These are phyloP conservation scores for Clavelina lepadiformis DNA, from an alignment of 23 tunicate species.

Conservation along the genomic window DNA sequence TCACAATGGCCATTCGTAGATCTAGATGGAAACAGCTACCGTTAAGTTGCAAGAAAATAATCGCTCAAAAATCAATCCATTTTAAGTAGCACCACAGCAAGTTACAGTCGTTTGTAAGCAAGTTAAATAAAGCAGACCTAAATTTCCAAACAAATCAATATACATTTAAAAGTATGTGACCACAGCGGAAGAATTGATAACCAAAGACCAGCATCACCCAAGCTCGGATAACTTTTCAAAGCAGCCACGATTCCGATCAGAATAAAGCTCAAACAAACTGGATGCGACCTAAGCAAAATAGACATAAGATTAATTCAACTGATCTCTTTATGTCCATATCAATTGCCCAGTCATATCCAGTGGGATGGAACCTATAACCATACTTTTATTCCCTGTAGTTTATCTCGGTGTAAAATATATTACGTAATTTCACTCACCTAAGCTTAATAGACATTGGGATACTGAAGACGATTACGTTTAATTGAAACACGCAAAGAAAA, in stretches of 20 bases:
- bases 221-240: conserved; percentile 72
- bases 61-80: too few relatives aligned
- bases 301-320: too few relatives aligned
- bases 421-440: conserved; percentile 14
- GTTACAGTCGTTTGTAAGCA: too few relatives aligned
- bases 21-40: conserved; percentile 40
- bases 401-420: too few relatives aligned
- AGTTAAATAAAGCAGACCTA: not conserved
- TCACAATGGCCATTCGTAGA: conserved; percentile 51
- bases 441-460: conserved; percentile 70
- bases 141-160: not conserved
- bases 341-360: too few relatives aligned
- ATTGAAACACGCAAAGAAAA: conserved; percentile 77
- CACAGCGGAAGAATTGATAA: conserved; percentile 68
- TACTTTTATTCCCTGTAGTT: too few relatives aligned
- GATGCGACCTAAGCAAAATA: conserved; percentile 32
- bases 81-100: too few relatives aligned
- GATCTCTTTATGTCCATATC: too few relatives aligned
- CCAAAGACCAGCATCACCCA: conserved; percentile 80
- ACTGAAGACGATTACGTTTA: conserved; percentile 58
- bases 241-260: conserved; percentile 39
- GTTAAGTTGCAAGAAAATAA: too few relatives aligned
- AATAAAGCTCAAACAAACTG: conserved; percentile 47
- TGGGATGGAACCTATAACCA: too few relatives aligned
- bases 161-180: conserved; percentile 66